A percentile compares a stretch with the other conserved stretches of the same genome.
Conservation (phyloP, 2,888 invertebrate genomes). For the Euplexia lucipara region DNA sequence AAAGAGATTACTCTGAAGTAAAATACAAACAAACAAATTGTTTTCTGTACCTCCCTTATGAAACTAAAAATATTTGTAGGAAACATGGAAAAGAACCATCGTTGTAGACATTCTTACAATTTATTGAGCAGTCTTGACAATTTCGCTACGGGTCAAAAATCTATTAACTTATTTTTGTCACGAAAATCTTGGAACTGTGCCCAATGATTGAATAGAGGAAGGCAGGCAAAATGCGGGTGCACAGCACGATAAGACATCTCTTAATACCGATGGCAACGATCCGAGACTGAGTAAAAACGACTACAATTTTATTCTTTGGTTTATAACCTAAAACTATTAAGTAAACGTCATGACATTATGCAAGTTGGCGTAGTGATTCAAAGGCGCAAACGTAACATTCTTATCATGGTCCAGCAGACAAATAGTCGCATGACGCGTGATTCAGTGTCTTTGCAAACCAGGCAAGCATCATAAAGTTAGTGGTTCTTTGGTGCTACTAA, state of each 20-base stretch:
- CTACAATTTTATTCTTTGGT: not conserved
- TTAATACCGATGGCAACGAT: slow-evolving; percentile 16
- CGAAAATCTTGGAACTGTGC: slow-evolving; percentile 29
- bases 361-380: slow-evolving; percentile 7
- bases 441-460: slow-evolving; percentile 2
- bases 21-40: slow-evolving; percentile 12
- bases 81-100: not conserved
- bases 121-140: not conserved
- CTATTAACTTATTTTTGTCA: slow-evolving; percentile 34
- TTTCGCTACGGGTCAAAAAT: slow-evolving; percentile 24
- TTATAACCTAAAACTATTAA: slow-evolving; percentile 11
- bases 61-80: slow-evolving; percentile 5
- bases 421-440: slow-evolving; percentile 22
- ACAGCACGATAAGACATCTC: slow-evolving; percentile 13
- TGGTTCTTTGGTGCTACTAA: not conserved
- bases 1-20: slow-evolving; percentile 15
- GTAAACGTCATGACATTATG: not conserved
- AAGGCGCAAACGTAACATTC: slow-evolving; percentile 32
- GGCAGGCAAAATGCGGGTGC: not conserved
- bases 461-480: not conserved
- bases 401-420: slow-evolving; percentile 37
- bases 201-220: slow-evolving; percentile 12
- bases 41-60: not conserved
- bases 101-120: slow-evolving; percentile 2
- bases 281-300: slow-evolving; percentile 1